A percentile compares a stretch with the other conserved stretches of the same genome.
These are phyloP conservation scores for Cetonia aurata DNA, from an alignment of 2,888 invertebrate species.

Conservation along the genomic window DNA sequence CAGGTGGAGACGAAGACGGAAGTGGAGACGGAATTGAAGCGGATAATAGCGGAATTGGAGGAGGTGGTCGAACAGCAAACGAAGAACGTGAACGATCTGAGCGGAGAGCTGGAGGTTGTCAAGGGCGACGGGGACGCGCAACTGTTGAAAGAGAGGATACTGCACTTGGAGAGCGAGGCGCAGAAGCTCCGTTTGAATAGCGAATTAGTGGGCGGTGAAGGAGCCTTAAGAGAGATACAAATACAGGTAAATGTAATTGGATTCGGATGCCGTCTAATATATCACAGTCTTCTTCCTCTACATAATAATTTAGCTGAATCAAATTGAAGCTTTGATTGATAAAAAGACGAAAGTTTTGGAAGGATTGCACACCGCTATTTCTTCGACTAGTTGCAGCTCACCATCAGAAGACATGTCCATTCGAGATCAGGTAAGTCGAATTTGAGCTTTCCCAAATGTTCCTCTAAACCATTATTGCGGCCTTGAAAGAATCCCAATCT, in stretches of 20 bases:
- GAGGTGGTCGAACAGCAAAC: constrained; percentile 64
- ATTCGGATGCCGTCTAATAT: constrained; percentile 10
- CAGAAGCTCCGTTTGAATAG: constrained; percentile 59
- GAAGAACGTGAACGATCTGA: constrained; percentile 67
- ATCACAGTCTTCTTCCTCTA: constrained; percentile 44
- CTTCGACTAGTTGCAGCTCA: constrained; percentile 77
- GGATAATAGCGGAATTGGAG: constrained; percentile 68
- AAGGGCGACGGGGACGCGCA: constrained; percentile 65
- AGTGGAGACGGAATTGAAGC: constrained; percentile 73
- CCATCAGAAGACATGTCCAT: constrained; percentile 88
- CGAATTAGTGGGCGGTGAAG: constrained; percentile 64
- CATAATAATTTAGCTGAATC: constrained; percentile 67
- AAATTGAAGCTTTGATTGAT: constrained; percentile 77
- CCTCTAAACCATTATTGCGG: too few relatives aligned
- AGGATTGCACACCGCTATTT: constrained; percentile 75
- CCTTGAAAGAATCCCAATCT: too few relatives aligned
- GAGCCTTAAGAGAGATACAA: constrained; percentile 64
- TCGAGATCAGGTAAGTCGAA: constrained; percentile 66
- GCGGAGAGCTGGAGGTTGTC: constrained; percentile 70
- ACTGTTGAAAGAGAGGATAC: constrained; percentile 66
- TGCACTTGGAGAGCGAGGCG: constrained; percentile 66
- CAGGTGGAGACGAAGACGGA: constrained; percentile 78
- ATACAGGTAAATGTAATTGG: constrained; percentile 62
- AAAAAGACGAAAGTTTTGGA: constrained; percentile 82
- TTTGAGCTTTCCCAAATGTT: background rate